Base-by-base conservation (phyloP, 2,797 vertebrate genomes). In the Parauchenoglanis punctatus region DNA sequence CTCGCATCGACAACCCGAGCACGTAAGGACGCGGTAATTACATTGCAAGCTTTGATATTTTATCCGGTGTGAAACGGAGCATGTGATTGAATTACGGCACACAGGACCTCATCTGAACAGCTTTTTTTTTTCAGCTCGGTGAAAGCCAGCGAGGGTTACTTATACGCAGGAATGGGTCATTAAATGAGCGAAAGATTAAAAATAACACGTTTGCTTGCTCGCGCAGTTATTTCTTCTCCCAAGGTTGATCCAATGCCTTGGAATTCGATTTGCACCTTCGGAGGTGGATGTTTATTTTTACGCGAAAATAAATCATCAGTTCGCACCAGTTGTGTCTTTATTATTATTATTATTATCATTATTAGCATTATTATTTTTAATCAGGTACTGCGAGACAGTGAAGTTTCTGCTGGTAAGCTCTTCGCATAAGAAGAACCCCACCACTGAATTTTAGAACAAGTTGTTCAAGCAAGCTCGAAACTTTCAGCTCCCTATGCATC, bases 81-180 rank as follows among this genome's bases (percentile, higher is more conserved):
- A 59, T 81, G 82, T 84, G 84, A 89, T 86, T 86, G 84, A 89
- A 89, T 89, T 84, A 84, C 77, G 76, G 77, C 85, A 88, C 76
- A 81, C 40, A 23, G 59, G 86, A 77, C 86, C 81, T 77, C 28
- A 84, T 58, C 40, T 17, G 49, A 78, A 78, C 17, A n/a, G 31
- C 13, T 81, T 81, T 10, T 49, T 10, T 10, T 10, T 10, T 35
- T 11, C 17, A 40, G 17, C 56, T 44, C 1, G 31, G 20, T 7
- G 35, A 44, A 81, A 68, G 56, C 44, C 11, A 7, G 80, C 35
- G 31, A 80, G 40, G 67, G 63, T 89, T 63, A 77, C 44, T 58
- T 59, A 76, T 13, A 28, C 20, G 61, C 84, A 77, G 13, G 18
- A 83, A 86, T n/a, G 85, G 54, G 54, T 44, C 75, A 83, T 85